These are phyloP conservation scores for Galleria mellonella DNA, from an alignment of 1,140 invertebrate species.

Conservation along the genomic window DNA sequence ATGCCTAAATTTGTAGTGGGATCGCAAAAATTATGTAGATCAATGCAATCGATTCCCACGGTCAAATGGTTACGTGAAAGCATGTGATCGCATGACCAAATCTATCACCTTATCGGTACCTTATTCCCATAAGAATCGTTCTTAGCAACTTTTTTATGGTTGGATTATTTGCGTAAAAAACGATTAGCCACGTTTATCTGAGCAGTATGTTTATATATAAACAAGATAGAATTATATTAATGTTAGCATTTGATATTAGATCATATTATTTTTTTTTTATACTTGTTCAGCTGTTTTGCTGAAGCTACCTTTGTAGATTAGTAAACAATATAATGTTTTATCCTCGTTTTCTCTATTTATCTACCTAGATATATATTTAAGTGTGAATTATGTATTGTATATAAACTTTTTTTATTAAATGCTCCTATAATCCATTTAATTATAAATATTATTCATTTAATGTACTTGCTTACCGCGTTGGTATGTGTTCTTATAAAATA, in stretches of 20 bases:
- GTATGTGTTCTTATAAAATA: too few relatives aligned
- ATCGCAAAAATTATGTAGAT: conserved; percentile 33
- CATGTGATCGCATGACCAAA: conserved; percentile 41
- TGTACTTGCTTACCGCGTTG: too few relatives aligned
- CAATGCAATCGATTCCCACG: conserved; percentile 49
- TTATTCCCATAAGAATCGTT: conserved; percentile 44
- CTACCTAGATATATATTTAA: too few relatives aligned
- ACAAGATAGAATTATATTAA: not conserved
- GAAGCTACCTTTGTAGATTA: not conserved
- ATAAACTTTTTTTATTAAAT: too few relatives aligned
- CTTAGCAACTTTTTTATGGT: conserved; percentile 24
- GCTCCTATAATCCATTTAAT: too few relatives aligned
- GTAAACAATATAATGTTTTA: not conserved
- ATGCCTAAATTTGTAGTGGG: conserved; percentile 16
- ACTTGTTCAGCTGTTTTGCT: not conserved
- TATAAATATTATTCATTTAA: too few relatives aligned
- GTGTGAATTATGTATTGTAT: too few relatives aligned
- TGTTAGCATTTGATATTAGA: not conserved
- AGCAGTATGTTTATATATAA: conserved; percentile 3
- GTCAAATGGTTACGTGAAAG: conserved; percentile 42
- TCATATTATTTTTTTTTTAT: not conserved
- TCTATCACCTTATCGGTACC: conserved; percentile 44
- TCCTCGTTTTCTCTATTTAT: too few relatives aligned
- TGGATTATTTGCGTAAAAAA: conserved; percentile 34
- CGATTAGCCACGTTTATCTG: conserved; percentile 11